Percentiles rank a stretch among this genome's conserved stretches.
Conservation (phyloP, 2,113 vertebrate genomes). For the Psilopogon haemacephalus region DNA sequence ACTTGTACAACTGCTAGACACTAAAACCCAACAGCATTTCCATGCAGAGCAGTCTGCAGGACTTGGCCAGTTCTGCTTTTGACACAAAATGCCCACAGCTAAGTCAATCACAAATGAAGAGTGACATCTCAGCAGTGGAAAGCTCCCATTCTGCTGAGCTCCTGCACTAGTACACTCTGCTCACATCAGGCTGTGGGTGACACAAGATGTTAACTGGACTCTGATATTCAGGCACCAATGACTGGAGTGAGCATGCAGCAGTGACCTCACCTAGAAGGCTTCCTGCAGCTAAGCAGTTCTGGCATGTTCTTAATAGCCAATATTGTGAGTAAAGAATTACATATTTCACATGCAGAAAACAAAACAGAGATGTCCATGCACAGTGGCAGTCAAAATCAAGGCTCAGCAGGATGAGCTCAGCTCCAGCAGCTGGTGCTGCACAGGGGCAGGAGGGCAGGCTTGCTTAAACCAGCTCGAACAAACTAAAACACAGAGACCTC, state of each 20-base stretch:
- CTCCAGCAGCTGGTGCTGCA: not conserved
- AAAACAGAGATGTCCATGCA: not conserved
- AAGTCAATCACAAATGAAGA: conserved; percentile 57
- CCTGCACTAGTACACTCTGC: conserved; percentile 39
- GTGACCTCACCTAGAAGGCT: not conserved
- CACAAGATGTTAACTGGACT: conserved; percentile 20
- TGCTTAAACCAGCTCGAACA: not conserved
- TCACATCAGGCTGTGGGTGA: conserved; percentile 56
- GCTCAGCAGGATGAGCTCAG: not conserved
- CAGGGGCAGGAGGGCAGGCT: not conserved
- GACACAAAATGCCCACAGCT: conserved; percentile 55
- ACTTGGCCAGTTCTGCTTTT: conserved; percentile 28
- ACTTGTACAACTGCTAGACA: not conserved
- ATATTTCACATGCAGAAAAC: not conserved
- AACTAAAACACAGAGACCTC: not conserved
- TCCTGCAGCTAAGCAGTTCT: not conserved
- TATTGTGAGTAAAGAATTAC: not conserved
- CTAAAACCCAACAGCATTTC: conserved; percentile 1
- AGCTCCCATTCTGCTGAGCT: conserved; percentile 53
- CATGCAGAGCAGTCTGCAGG: not conserved
- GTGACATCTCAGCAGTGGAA: conserved; percentile 42
- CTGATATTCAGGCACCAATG: conserved; percentile 36
- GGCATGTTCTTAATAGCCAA: conserved; percentile 6
- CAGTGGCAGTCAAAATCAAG: not conserved
- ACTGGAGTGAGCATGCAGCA: conserved; percentile 16